Conservation (phyloP, 2,888 invertebrate species). For the Epirrita christyi region DNA sequence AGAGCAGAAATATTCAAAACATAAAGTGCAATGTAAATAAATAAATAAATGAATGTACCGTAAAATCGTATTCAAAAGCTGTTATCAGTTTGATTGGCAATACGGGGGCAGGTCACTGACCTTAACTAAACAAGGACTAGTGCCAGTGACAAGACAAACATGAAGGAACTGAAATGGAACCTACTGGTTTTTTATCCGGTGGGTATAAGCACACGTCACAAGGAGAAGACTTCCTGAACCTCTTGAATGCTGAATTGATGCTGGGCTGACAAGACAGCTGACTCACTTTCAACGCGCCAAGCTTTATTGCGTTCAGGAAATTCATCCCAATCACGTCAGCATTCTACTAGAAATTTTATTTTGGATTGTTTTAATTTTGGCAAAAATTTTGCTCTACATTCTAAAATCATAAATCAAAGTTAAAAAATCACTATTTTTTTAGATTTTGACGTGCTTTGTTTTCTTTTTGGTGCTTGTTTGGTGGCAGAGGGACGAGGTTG, state of each 20-base stretch:
- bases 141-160: neutral
- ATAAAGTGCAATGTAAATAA: no score
- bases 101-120: no score
- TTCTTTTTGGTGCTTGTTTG: no score
- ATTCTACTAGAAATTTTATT: constrained; percentile 19
- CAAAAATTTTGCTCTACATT: constrained; percentile 10
- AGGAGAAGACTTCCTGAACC: constrained; percentile 49
- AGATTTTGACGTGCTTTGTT: no score
- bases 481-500: no score
- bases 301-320: constrained; percentile 29
- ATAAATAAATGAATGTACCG: no score
- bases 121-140: no score
- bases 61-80: no score
- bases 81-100: no score
- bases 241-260: constrained; percentile 33
- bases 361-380: constrained; percentile 11
- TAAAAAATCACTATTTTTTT: no score
- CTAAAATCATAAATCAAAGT: no score
- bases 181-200: constrained; percentile 57
- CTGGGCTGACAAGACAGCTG: constrained; percentile 21
- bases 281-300: constrained; percentile 23
- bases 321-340: constrained; percentile 27
- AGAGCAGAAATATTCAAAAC: no score
- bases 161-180: neutral
- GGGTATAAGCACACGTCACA: constrained; percentile 49